These are phyloP conservation scores for Odobenus rosmarus DNA, from an alignment of 2,113 vertebrate species.

Conservation along the genomic window DNA sequence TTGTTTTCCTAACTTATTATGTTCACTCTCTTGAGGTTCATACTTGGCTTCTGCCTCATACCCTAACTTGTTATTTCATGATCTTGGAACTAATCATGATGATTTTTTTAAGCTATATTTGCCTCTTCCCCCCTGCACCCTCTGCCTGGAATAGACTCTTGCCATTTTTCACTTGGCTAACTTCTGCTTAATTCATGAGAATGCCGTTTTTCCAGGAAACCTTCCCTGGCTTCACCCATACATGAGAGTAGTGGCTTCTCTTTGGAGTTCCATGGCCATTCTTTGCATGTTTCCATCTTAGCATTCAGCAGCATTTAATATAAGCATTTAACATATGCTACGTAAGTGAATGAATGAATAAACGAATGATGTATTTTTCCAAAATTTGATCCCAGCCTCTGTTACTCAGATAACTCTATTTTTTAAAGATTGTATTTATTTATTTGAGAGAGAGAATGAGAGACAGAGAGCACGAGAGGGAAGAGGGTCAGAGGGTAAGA, in stretches of 20 bases:
- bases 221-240: neutral
- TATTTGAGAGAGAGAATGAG: too few species aligned
- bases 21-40: neutral
- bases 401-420: neutral
- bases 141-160: neutral
- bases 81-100: neutral
- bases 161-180: neutral
- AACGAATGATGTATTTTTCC: neutral
- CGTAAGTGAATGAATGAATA: neutral
- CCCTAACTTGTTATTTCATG: neutral
- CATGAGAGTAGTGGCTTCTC: neutral
- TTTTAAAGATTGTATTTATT: too few species aligned
- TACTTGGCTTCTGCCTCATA: neutral
- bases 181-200: neutral
- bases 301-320: neutral
- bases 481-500: too few species aligned
- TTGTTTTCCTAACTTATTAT: neutral
- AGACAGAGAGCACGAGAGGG: too few species aligned
- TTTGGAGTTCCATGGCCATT: neutral
- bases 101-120: neutral
- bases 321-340: neutral
- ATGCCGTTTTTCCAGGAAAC: neutral
- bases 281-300: neutral
- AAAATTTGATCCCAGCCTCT: neutral
- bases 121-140: neutral